A percentile compares a stretch with the other conserved stretches of the same genome.
These are phyloP conservation scores for Hormaphis cornu DNA, from an alignment of 1,140 invertebrate species.

Conservation along the genomic window DNA sequence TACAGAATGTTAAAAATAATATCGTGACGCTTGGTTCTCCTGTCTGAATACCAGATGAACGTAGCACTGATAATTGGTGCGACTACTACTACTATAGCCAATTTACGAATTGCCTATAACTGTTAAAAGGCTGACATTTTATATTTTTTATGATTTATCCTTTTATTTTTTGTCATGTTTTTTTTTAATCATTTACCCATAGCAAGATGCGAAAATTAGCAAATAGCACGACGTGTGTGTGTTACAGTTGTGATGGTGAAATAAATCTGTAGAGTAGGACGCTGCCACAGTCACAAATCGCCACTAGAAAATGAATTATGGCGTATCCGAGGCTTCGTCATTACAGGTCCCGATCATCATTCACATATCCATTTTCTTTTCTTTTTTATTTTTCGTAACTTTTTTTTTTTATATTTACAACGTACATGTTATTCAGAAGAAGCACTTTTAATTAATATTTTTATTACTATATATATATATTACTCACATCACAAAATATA, in stretches of 20 bases:
- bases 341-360: constrained; percentile 31
- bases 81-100: no score
- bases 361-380: neutral
- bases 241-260: constrained; percentile 30
- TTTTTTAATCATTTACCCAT: constrained; percentile 11
- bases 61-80: no score
- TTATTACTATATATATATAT: no score
- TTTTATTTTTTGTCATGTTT: neutral
- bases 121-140: neutral
- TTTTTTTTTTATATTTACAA: neutral
- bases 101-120: no score
- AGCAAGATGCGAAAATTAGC: constrained; percentile 23
- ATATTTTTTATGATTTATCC: neutral
- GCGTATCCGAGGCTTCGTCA: constrained; percentile 32
- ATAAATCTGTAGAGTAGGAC: constrained; percentile 32
- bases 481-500: no score
- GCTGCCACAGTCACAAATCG: constrained; percentile 31
- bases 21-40: no score
- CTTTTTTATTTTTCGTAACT: neutral
- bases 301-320: constrained; percentile 32
- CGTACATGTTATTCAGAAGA: neutral
- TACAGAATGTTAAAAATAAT: no score
- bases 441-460: neutral
- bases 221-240: constrained; percentile 30
- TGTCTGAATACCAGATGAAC: no score